Evolutionary conservation across 2,113 vertebrate genomes (phyloP), one percentile per base, ranked within the genome.

Genomic region (Climacteris rufus): DNA sequence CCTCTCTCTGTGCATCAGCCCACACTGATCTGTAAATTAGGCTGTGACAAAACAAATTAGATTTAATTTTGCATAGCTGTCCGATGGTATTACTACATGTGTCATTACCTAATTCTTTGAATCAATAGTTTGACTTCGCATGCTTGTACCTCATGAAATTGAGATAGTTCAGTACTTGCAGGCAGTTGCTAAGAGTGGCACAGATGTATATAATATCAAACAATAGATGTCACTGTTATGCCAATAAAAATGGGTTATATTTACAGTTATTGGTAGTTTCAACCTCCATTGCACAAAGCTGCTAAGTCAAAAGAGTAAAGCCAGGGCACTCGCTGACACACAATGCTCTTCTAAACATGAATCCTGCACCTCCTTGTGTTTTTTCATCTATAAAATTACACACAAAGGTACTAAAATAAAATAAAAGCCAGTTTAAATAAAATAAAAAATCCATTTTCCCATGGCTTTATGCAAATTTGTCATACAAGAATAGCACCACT

Each of bases 141-240:
- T 42, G 80, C 40, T 87, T 68, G 35, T 52, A 53, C 59, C 68
- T 72, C 44, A 64, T 2, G 42, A 94, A 94, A 96, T 53, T 16
- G 65, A 90, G 83, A 91, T 12, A 40, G 61, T 39, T 96, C 91
- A 53, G 66, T 83, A 88, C 52, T 70, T 85, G 77, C 10, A 79
- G 74, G 69, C 68, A 70, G 72, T 52, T 94, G n/a, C 44, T 94
- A 72, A 57, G 91, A 54, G 89, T 86, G 93, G 89, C 71, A 70
- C 65, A 88, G 93, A 92, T 93, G 11, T 91, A 89, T 69, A 94
- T 94, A 95, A 87, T 35, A 91, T 30, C 22, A 82, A 97, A 97
- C 97, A 97, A 98, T 96, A 98, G 97, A 97, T 97, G 97, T 98
- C 97, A 97, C 97, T 97, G 70, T 98, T 97, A 96, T 97, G 91